Conservation (phyloP, 2,113 vertebrate genomes). For the Uria lomvia region DNA sequence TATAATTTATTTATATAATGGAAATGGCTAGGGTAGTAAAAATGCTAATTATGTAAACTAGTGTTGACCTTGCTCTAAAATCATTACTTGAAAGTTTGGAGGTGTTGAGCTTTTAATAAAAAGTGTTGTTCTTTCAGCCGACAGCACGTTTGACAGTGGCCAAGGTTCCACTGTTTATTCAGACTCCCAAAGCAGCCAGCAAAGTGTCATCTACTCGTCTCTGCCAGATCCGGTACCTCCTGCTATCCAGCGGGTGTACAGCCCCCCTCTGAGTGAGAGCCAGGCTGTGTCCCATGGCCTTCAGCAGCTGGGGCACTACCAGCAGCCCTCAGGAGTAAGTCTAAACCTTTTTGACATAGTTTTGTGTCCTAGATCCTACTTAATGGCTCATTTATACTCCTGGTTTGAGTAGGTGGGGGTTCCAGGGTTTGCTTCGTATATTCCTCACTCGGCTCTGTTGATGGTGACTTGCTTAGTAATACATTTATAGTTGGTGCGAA, state of each 20-base stretch:
- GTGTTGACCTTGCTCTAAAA: neutral
- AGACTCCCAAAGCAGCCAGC: constrained; percentile 86
- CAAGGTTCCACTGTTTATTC: constrained; percentile 82
- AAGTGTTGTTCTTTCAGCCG: constrained; percentile 72
- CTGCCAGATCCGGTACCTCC: constrained; percentile 75
- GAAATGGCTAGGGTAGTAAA: neutral
- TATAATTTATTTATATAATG: constrained; percentile 25
- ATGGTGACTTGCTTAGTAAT: neutral
- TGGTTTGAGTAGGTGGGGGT: neutral
- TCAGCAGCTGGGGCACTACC: constrained; percentile 74
- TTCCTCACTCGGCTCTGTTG: neutral
- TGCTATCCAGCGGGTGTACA: constrained; percentile 77
- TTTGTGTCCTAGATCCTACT: rapidly evolving
- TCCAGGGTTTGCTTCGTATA: neutral
- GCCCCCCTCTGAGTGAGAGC: constrained; percentile 73
- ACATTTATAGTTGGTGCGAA: neutral
- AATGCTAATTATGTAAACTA: neutral
- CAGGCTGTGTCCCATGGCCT: constrained; percentile 74
- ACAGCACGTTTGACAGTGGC: constrained; percentile 86
- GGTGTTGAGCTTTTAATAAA: neutral
- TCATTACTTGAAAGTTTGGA: neutral
- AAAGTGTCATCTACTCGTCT: constrained; percentile 82
- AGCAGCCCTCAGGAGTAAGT: constrained; percentile 84
- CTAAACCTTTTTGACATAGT: rapidly evolving
- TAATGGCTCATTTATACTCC: rapidly evolving